Evolutionary conservation across 1,140 invertebrate genomes (phyloP).

Genomic region (Nasonia vitripennis): DNA sequence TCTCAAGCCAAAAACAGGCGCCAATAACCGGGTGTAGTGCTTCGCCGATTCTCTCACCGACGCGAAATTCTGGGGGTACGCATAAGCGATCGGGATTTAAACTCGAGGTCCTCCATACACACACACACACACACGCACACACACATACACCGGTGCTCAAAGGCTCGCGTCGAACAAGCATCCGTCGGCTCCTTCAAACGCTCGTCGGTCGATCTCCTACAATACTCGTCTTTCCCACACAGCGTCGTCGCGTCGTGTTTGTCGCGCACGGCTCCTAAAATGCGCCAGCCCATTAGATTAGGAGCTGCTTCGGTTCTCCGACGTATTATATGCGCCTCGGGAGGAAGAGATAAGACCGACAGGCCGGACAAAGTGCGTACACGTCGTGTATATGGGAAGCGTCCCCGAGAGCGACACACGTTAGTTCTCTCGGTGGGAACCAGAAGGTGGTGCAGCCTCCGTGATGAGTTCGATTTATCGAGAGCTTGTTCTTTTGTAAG

Average conservation of each 20-base stretch:
- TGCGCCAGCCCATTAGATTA: constrained; percentile 70
- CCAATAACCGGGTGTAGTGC: too few species aligned
- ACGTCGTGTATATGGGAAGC: too few species aligned
- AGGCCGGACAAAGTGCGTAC: constrained; percentile 5
- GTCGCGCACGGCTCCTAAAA: constrained; percentile 59
- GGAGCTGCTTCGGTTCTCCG: constrained; percentile 56
- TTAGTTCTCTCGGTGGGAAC: too few species aligned
- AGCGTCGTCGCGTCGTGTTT: constrained; percentile 29
- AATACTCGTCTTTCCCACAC: constrained; percentile 59
- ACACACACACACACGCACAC: not conserved
- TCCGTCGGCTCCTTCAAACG: constrained; percentile 73
- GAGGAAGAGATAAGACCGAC: constrained; percentile 15
- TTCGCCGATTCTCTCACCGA: not conserved
- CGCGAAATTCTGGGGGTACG: constrained; percentile 58
- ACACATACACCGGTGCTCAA: constrained; percentile 5
- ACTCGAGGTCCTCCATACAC: not conserved
- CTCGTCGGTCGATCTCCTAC: not conserved
- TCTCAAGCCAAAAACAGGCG: not conserved
- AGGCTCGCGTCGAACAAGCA: constrained; percentile 73
- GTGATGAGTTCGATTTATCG: not conserved
- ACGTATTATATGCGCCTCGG: not conserved
- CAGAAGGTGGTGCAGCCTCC: too few species aligned
- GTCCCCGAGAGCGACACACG: too few species aligned
- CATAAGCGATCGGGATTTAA: constrained; percentile 71
- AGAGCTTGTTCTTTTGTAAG: not conserved